Conservation (phyloP, 2,797 vertebrate species). For the Setipinna tenuifilis region DNA sequence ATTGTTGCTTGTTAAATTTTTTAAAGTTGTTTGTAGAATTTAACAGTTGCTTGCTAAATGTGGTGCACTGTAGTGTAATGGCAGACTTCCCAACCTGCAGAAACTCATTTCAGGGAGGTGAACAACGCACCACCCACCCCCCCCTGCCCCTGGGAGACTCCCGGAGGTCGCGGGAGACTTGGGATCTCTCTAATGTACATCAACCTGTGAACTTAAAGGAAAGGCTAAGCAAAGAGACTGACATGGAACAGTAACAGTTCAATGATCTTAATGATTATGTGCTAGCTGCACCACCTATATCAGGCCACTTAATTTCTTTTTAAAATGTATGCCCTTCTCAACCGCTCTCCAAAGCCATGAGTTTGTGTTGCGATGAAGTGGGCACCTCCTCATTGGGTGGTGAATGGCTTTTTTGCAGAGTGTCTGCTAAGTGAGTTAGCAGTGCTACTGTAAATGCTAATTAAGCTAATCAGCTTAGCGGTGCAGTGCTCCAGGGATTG, state of each 20-base stretch:
- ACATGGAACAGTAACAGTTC: not conserved
- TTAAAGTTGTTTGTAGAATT: no score
- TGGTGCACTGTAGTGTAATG: no score
- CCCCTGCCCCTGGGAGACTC: no score
- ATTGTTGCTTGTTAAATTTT: no score
- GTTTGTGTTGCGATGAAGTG: not conserved
- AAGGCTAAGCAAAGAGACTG: not conserved
- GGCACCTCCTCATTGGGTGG: not conserved
- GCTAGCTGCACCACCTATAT: not conserved
- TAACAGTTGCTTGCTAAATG: no score
- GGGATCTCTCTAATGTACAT: no score
- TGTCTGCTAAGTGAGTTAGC: not conserved
- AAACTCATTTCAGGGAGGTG: no score
- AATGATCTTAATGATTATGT: not conserved
- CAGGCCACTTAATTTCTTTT: no score
- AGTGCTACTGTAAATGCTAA: not conserved
- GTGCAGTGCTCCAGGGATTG: conserved; percentile 63
- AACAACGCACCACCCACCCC: no score
- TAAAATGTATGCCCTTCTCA: not conserved
- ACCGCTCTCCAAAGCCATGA: not conserved
- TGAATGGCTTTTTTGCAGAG: not conserved
- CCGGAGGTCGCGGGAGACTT: no score
- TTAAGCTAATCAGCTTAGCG: not conserved
- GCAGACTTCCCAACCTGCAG: no score
- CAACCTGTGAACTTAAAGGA: not conserved